A percentile compares a stretch with the other conserved stretches of the same genome.
phyloP scores from a whole-genome alignment of 2,888 invertebrate species.

The Folsomia manolachei region DNA sequence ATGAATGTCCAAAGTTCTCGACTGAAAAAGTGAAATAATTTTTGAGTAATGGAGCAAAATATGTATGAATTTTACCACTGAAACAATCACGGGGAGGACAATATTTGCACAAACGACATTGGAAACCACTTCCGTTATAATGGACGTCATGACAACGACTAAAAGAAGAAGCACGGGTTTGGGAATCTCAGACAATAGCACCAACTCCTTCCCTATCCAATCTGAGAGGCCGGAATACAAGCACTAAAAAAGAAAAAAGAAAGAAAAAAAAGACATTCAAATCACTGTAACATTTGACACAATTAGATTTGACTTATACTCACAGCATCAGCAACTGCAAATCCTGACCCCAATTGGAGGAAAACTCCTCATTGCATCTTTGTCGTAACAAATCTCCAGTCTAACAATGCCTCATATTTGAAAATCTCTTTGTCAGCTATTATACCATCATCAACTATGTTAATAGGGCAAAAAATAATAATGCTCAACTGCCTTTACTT shows the following conservation, averaged over 20 bases:
- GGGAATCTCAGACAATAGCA: constrained; percentile 6
- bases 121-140: constrained; percentile 37
- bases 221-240: constrained; percentile 24
- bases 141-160: constrained; percentile 33
- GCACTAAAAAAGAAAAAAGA: neutral
- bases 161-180: constrained; percentile 12
- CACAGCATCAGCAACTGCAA: constrained; percentile 26
- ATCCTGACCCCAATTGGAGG: constrained; percentile 30
- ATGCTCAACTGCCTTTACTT: too few relatives aligned
- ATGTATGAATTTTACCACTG: constrained; percentile 21
- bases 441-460: too few relatives aligned
- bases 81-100: constrained; percentile 28
- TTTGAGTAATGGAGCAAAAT: neutral
- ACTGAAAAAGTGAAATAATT: constrained; percentile 57
- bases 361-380: constrained; percentile 42
- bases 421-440: constrained; percentile 18
- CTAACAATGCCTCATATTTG: constrained; percentile 26
- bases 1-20: constrained; percentile 69
- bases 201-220: constrained; percentile 1
- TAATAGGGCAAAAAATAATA: too few relatives aligned
- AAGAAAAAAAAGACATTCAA: neutral
- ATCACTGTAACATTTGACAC: neutral
- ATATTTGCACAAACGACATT: constrained; percentile 25
- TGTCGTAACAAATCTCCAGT: constrained; percentile 39
- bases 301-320: neutral